Evolutionary conservation across 2,797 vertebrate species (phyloP).

Genomic region (Phoebastria nigripes): DNA sequence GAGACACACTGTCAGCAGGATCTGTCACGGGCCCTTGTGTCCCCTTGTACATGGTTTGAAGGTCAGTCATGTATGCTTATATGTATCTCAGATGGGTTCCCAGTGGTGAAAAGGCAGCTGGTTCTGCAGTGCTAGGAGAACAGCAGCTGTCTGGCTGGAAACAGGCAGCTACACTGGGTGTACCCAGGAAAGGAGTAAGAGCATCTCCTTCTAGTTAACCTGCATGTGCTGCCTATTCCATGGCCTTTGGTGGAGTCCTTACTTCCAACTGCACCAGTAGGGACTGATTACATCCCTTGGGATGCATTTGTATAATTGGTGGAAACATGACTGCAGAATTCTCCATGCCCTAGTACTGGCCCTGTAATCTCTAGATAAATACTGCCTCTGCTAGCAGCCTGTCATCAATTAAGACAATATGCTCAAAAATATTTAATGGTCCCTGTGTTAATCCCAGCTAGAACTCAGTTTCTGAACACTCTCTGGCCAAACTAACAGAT

Average conservation of each 20-base stretch:
- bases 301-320: neutral
- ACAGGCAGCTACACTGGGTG: neutral
- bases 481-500: neutral
- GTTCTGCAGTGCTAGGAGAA: neutral
- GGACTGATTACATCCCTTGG: neutral
- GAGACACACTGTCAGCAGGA: neutral
- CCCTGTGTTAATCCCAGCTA: neutral
- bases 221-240: neutral
- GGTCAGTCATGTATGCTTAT: accelerated
- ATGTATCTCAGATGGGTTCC: neutral
- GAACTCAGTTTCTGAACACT: neutral
- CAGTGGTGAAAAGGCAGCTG: neutral
- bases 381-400: neutral
- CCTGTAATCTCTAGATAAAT: neutral
- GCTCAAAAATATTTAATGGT: neutral
- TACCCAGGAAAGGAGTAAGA: neutral
- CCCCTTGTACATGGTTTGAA: neutral
- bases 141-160: neutral
- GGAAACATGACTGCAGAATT: neutral
- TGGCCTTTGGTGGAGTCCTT: neutral
- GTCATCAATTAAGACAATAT: slow-evolving; percentile 5
- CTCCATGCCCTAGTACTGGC: neutral
- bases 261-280: neutral
- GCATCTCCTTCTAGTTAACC: neutral
- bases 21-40: neutral